phyloP scores from a whole-genome alignment of 1,140 invertebrate genomes.

The Drosophila bocki region DNA sequence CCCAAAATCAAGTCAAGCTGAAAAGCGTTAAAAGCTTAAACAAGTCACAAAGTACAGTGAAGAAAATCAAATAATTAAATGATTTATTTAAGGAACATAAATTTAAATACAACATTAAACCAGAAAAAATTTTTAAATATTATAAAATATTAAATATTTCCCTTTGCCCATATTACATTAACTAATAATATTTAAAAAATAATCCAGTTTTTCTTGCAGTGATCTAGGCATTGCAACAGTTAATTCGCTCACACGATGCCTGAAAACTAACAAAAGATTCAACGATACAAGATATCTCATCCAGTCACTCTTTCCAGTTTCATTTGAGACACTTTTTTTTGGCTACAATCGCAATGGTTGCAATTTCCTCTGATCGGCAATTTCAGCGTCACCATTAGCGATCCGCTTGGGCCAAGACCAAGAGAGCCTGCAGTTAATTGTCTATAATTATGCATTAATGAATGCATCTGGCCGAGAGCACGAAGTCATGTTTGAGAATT shows the following conservation, averaged over 20 bases:
- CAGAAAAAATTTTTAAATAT: too few relatives aligned
- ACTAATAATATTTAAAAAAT: too few relatives aligned
- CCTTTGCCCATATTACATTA: too few relatives aligned
- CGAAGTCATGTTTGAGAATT: slow-evolving; percentile 78
- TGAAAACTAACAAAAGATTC: slow-evolving; percentile 45
- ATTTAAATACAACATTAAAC: too few relatives aligned
- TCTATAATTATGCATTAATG: slow-evolving; percentile 82
- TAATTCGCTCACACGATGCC: slow-evolving; percentile 69
- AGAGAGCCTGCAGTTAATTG: slow-evolving; percentile 64
- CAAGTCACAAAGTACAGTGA: slow-evolving; percentile 52
- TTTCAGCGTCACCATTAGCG: slow-evolving; percentile 71
- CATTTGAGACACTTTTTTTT: slow-evolving; percentile 41
- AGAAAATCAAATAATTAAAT: not conserved
- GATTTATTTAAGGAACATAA: not conserved
- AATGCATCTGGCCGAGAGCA: slow-evolving; percentile 79
- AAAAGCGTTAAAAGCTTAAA: slow-evolving; percentile 77
- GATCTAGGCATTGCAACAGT: slow-evolving; percentile 21
- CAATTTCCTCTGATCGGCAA: slow-evolving; percentile 68
- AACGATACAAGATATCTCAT: slow-evolving; percentile 31
- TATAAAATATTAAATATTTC: too few relatives aligned
- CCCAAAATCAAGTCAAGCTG: slow-evolving; percentile 70
- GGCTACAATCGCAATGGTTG: slow-evolving; percentile 57
- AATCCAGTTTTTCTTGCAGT: not conserved
- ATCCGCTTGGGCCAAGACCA: slow-evolving; percentile 8
- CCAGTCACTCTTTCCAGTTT: slow-evolving; percentile 27